A percentile compares a stretch with the other conserved stretches of the same genome.
These are phyloP conservation scores for Vireo griseus DNA, from an alignment of 2,797 vertebrate genomes.

Conservation along the genomic window DNA sequence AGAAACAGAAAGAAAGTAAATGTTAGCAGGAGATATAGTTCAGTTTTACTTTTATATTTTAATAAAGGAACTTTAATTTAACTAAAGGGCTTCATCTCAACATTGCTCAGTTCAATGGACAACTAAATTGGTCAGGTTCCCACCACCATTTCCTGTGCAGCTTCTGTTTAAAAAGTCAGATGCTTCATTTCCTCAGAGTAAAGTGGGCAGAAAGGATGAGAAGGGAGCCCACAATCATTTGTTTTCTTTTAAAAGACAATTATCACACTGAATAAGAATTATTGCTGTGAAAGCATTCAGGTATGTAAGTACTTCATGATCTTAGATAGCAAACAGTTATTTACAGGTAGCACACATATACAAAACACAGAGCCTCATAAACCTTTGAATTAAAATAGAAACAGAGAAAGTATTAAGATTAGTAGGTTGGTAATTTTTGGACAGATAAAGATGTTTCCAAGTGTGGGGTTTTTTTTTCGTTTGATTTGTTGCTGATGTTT, in stretches of 20 bases:
- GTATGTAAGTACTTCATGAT: neutral
- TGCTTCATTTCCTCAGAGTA: neutral
- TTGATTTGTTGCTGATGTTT: neutral
- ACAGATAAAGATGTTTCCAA: neutral
- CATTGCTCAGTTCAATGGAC: neutral
- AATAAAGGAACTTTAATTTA: neutral
- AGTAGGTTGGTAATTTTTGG: neutral
- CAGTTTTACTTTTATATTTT: conserved; percentile 1
- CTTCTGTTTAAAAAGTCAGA: neutral
- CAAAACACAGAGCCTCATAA: neutral
- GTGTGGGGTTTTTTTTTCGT: accelerated
- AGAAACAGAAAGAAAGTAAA: conserved; percentile 76
- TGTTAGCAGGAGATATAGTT: conserved; percentile 67
- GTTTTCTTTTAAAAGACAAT: neutral
- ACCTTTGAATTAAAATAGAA: neutral
- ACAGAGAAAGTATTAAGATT: neutral
- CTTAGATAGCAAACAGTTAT: neutral
- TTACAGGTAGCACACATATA: neutral
- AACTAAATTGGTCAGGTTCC: neutral
- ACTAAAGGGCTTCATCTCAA: conserved; percentile 7
- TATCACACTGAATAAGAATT: neutral
- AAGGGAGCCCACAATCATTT: neutral
- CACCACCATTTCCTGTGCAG: neutral
- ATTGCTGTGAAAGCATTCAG: neutral
- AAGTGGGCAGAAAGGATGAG: neutral